A percentile compares a stretch with the other conserved stretches of the same genome.
phyloP scores from a whole-genome alignment of 2,797 vertebrate species.

The Clamator glandarius region DNA sequence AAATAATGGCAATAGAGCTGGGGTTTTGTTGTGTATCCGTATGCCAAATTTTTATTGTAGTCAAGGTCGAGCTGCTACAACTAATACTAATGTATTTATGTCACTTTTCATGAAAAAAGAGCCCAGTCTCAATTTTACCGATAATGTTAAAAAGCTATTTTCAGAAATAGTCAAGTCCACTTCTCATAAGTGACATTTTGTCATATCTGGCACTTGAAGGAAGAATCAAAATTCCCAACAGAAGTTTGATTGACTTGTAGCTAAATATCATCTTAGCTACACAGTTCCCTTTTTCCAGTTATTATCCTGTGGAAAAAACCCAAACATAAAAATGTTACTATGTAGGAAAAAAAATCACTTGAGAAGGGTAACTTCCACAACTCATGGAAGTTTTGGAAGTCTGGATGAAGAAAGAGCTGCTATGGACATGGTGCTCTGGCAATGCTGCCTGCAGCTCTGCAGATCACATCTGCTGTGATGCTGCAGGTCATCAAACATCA shows the following conservation, averaged over 20 bases:
- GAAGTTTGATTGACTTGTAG: not conserved
- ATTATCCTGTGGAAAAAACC: too few species aligned
- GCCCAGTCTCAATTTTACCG: rapidly evolving
- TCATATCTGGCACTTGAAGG: rapidly evolving
- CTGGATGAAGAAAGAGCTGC: not conserved
- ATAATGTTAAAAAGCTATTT: not conserved
- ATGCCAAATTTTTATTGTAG: not conserved
- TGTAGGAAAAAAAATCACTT: not conserved
- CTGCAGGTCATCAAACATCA: not conserved
- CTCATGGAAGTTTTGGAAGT: not conserved
- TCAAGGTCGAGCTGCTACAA: not conserved
- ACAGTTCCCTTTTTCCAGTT: rapidly evolving
- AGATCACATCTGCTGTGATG: not conserved
- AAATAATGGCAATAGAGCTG: not conserved
- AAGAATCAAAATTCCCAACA: not conserved
- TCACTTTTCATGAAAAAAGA: not conserved
- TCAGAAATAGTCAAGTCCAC: not conserved
- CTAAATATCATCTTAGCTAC: not conserved
- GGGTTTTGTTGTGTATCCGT: not conserved
- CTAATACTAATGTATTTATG: not conserved
- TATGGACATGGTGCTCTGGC: too few species aligned
- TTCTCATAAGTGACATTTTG: not conserved
- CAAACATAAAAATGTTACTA: not conserved
- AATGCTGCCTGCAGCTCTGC: not conserved
- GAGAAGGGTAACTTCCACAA: not conserved